phyloP scores from a whole-genome alignment of 2,888 invertebrate genomes.

The Oligia fasciuncula region DNA sequence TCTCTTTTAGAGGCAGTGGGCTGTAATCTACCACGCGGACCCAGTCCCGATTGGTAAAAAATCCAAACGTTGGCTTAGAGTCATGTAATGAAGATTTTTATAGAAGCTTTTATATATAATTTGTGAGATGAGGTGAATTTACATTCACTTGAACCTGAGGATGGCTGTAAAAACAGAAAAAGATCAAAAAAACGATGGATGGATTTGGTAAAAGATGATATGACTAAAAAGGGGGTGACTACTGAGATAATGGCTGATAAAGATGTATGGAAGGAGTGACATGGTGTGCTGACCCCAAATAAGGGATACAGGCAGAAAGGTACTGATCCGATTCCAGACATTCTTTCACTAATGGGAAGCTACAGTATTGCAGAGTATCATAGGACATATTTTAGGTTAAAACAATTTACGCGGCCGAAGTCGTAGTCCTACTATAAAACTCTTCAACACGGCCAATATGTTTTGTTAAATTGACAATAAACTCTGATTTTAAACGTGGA shows the following conservation, averaged over 20 bases:
- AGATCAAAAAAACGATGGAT: not conserved
- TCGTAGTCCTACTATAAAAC: not conserved
- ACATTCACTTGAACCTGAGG: not conserved
- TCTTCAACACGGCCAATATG: not conserved
- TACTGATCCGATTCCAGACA: not conserved
- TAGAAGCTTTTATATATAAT: not conserved
- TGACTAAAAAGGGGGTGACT: not conserved
- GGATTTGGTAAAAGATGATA: not conserved
- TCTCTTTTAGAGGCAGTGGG: no score
- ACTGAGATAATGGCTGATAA: not conserved
- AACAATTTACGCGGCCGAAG: not conserved
- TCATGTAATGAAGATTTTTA: not conserved
- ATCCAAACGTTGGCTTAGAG: not conserved
- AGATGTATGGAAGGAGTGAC: no score
- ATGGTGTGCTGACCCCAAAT: no score
- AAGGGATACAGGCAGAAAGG: not conserved
- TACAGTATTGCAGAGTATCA: not conserved
- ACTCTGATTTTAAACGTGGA: constrained; percentile 5
- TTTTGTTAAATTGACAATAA: not conserved
- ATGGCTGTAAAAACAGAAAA: not conserved
- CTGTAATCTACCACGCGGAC: no score
- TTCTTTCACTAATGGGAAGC: not conserved
- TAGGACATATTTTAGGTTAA: not conserved
- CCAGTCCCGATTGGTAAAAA: no score
- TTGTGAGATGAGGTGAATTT: no score